phyloP scores from a whole-genome alignment of 2,113 vertebrate genomes.

The Takifugu flavidus region DNA sequence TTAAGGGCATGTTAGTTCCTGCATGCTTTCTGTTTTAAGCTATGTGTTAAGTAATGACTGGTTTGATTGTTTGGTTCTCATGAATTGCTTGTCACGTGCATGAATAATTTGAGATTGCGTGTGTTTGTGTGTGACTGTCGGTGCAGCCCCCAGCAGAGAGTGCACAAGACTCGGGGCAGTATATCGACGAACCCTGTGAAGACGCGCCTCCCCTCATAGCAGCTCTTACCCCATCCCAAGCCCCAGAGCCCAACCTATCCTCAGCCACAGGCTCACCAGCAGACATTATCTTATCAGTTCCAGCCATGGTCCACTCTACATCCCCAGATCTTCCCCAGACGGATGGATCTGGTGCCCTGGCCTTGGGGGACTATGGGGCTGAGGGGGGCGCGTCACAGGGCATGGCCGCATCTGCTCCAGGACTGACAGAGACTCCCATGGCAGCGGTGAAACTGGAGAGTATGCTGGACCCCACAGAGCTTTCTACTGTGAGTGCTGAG shows the following conservation, averaged over 20 bases:
- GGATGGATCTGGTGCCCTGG: slow-evolving; percentile 57
- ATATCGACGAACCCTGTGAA: slow-evolving; percentile 60
- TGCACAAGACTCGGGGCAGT: slow-evolving; percentile 68
- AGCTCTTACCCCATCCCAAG: slow-evolving; percentile 57
- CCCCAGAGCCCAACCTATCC: slow-evolving; percentile 50
- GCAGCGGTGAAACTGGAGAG: slow-evolving; percentile 79
- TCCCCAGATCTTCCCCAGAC: slow-evolving; percentile 62
- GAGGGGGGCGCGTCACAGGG: slow-evolving; percentile 64
- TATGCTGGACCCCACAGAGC: slow-evolving; percentile 91
- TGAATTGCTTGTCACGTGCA: slow-evolving; percentile 64
- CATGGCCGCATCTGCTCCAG: slow-evolving; percentile 68
- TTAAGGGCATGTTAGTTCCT: slow-evolving; percentile 66
- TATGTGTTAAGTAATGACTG: slow-evolving; percentile 31
- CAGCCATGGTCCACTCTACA: slow-evolving; percentile 32
- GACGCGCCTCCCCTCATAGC: slow-evolving; percentile 59
- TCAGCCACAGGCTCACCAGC: slow-evolving; percentile 47
- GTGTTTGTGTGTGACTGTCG: slow-evolving; percentile 74
- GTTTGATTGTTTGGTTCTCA: slow-evolving; percentile 39
- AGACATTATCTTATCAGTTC: slow-evolving; percentile 54
- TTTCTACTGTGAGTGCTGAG: slow-evolving; percentile 98
- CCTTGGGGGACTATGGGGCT: slow-evolving; percentile 61
- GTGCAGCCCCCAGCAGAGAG: slow-evolving; percentile 79
- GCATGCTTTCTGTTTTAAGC: slow-evolving; percentile 63
- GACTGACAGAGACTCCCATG: slow-evolving; percentile 64
- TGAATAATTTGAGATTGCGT: slow-evolving; percentile 70